Evolutionary conservation across 2,888 invertebrate genomes (phyloP).

Genomic region (Thymelicus acteon): DNA sequence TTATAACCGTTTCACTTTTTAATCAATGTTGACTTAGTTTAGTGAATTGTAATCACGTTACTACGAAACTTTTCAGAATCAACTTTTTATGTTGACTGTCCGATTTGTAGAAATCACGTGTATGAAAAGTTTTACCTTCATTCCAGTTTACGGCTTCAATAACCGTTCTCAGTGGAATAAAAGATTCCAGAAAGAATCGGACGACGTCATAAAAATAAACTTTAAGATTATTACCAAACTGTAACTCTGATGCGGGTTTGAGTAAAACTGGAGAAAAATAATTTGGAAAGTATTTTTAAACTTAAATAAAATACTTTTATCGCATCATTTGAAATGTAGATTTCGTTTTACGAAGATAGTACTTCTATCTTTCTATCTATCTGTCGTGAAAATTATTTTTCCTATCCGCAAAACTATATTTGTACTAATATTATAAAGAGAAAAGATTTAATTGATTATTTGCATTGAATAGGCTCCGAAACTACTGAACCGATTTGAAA

Average conservation of each 20-base stretch:
- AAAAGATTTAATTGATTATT: too few relatives aligned
- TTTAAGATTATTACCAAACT: slow-evolving; percentile 14
- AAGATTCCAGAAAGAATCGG: slow-evolving; percentile 26
- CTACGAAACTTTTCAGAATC: slow-evolving; percentile 8
- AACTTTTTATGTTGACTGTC: slow-evolving; percentile 8
- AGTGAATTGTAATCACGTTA: too few relatives aligned
- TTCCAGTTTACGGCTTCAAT: slow-evolving; percentile 20
- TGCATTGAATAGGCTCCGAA: too few relatives aligned
- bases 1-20: too few relatives aligned
- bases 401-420: too few relatives aligned
- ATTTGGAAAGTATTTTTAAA: background rate
- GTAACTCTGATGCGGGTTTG: slow-evolving; percentile 9
- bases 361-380: too few relatives aligned
- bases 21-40: too few relatives aligned
- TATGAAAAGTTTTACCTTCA: slow-evolving; percentile 19
- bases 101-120: slow-evolving; percentile 9
- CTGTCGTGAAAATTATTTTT: too few relatives aligned
- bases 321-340: background rate
- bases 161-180: slow-evolving; percentile 22
- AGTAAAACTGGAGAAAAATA: slow-evolving; percentile 2
- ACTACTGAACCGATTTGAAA: too few relatives aligned
- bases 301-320: background rate
- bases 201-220: slow-evolving; percentile 18
- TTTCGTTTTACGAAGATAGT: too few relatives aligned
- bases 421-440: too few relatives aligned